These are phyloP conservation scores for Temnothorax nylanderi DNA, from an alignment of 1,140 invertebrate genomes.

Conservation along the genomic window DNA sequence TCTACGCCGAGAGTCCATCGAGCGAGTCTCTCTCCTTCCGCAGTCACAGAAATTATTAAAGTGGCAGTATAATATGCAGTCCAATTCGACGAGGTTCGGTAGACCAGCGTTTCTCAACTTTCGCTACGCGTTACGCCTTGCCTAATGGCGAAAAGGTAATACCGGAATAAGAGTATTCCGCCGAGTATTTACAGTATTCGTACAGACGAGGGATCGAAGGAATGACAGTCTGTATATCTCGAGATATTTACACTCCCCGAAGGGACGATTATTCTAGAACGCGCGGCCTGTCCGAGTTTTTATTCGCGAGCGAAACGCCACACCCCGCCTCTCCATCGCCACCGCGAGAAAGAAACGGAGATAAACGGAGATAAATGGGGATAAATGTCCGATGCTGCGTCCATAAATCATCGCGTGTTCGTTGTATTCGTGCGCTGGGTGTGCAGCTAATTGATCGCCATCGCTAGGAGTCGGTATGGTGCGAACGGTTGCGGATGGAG, in stretches of 20 bases:
- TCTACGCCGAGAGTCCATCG: conserved; percentile 78
- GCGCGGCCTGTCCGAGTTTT: conserved; percentile 24
- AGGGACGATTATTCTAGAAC: neutral
- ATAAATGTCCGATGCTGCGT: neutral
- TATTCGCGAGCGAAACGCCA: neutral
- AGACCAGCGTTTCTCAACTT: conserved; percentile 60
- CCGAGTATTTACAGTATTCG: conserved; percentile 11
- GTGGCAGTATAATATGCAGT: conserved; percentile 79
- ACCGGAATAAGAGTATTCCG: neutral
- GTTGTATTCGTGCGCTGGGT: conserved; percentile 31
- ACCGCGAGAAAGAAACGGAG: neutral
- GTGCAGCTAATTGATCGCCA: conserved; percentile 11
- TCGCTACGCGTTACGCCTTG: neutral
- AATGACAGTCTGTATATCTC: conserved; percentile 17
- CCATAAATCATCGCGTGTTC: conserved; percentile 35
- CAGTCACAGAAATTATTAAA: conserved; percentile 68
- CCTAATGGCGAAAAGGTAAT: neutral
- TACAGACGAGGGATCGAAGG: conserved; percentile 23
- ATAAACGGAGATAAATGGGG: neutral
- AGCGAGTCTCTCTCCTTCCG: conserved; percentile 70
- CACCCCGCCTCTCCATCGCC: neutral
- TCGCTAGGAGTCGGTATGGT: neutral
- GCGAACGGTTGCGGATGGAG: neutral
- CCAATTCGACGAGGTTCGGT: conserved; percentile 68
- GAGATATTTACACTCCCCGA: conserved; percentile 47